Conservation (phyloP, 2,113 vertebrate species). For the Dromiciops gliroides region DNA sequence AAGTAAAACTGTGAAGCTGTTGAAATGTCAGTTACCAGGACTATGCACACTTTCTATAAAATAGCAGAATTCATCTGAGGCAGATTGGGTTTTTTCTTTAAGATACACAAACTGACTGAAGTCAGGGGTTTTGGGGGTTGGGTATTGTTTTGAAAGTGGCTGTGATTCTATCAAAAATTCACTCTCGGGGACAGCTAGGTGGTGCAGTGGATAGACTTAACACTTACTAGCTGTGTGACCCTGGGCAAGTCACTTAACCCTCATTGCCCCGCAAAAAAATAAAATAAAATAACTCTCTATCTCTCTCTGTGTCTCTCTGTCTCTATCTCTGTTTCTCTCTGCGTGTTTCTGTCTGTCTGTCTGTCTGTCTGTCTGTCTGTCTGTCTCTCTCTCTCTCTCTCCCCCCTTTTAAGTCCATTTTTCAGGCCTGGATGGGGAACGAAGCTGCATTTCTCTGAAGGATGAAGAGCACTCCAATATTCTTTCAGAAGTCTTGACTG, state of each 20-base stretch:
- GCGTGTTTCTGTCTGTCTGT: too few relatives aligned
- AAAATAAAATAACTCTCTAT: too few relatives aligned
- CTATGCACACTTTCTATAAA: conserved; percentile 41
- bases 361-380: too few relatives aligned
- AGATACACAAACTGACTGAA: conserved; percentile 17
- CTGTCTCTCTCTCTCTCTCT: too few relatives aligned
- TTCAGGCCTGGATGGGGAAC: background rate
- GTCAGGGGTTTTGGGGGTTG: background rate
- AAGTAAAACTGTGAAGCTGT: conserved; percentile 10
- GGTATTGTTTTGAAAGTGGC: background rate
- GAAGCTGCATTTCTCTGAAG: conserved; percentile 28
- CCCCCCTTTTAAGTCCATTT: background rate
- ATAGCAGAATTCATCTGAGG: conserved; percentile 28
- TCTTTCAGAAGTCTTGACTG: background rate
- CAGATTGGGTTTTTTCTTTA: conserved; percentile 17
- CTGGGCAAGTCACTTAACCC: too few relatives aligned
- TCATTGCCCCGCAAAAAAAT: too few relatives aligned
- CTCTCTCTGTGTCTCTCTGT: too few relatives aligned
- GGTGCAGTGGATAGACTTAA: too few relatives aligned
- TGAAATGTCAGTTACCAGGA: conserved; percentile 7
- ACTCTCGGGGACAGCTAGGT: too few relatives aligned
- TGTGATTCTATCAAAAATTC: background rate
- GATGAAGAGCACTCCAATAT: conserved; percentile 12
- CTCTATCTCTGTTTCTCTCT: too few relatives aligned
- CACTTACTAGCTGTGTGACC: too few relatives aligned